These are phyloP conservation scores for Diachrysia chrysitis DNA, from an alignment of 2,888 invertebrate genomes.

Conservation along the genomic window DNA sequence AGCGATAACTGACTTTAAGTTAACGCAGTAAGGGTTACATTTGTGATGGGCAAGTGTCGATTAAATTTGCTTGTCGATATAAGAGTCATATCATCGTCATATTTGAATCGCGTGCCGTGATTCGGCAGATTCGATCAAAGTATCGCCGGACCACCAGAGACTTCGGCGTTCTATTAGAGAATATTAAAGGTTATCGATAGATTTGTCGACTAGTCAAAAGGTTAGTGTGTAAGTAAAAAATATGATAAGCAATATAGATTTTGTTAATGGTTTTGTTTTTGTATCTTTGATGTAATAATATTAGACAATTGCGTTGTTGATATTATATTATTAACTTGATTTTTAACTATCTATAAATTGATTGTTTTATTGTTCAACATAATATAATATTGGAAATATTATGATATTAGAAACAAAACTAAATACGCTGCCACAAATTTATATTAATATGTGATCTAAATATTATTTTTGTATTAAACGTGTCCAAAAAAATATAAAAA, in stretches of 20 bases:
- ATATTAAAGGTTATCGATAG: slow-evolving; percentile 63
- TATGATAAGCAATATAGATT: slow-evolving; percentile 44
- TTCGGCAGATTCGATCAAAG: slow-evolving; percentile 86
- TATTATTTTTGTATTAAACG: too few relatives aligned
- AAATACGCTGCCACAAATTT: too few relatives aligned
- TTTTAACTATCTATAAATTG: background rate
- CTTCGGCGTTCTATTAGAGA: slow-evolving; percentile 62
- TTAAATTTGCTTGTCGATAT: slow-evolving; percentile 59
- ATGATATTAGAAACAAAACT: too few relatives aligned
- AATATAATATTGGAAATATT: background rate
- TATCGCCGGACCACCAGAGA: slow-evolving; percentile 86
- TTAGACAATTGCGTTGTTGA: slow-evolving; percentile 32
- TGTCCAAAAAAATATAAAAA: too few relatives aligned
- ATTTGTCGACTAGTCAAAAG: slow-evolving; percentile 51
- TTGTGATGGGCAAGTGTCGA: slow-evolving; percentile 44
- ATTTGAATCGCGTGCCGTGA: slow-evolving; percentile 88
- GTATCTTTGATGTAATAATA: slow-evolving; percentile 24
- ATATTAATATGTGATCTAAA: too few relatives aligned
- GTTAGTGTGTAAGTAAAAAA: slow-evolving; percentile 50
- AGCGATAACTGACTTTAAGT: slow-evolving; percentile 45
- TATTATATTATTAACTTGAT: slow-evolving; percentile 17
- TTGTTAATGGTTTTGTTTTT: slow-evolving; percentile 48
- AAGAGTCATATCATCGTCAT: slow-evolving; percentile 87
- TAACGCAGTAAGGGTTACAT: slow-evolving; percentile 21
- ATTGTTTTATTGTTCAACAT: background rate